phyloP scores from a whole-genome alignment of 2,113 vertebrate species.

The Morone saxatilis region DNA sequence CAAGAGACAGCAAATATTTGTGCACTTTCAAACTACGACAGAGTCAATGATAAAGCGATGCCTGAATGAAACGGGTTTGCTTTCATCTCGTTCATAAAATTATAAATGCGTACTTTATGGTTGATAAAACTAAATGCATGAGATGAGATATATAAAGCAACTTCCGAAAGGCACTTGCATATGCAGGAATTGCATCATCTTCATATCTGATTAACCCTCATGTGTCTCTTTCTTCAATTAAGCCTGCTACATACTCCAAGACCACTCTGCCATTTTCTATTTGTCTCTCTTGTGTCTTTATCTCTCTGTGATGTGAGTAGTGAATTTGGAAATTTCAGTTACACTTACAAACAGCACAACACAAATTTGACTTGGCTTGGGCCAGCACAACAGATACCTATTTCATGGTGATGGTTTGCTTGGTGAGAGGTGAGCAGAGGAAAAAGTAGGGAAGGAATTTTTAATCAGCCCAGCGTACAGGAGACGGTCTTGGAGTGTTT shows the following conservation, averaged over 20 bases:
- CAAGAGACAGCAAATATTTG: slow-evolving; percentile 74
- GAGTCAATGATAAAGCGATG: slow-evolving; percentile 54
- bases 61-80: slow-evolving; percentile 31
- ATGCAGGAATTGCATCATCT: slow-evolving; percentile 27
- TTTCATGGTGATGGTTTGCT: slow-evolving; percentile 37
- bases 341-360: slow-evolving; percentile 39
- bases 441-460: slow-evolving; percentile 61
- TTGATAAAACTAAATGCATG: slow-evolving; percentile 45
- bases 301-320: slow-evolving; percentile 2
- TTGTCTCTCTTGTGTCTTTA: slow-evolving; percentile 30
- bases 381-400: slow-evolving; percentile 7
- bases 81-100: slow-evolving; percentile 59
- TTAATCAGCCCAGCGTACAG: slow-evolving; percentile 47
- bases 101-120: slow-evolving; percentile 45
- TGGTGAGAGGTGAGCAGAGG: slow-evolving; percentile 58
- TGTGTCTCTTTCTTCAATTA: slow-evolving; percentile 31
- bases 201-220: slow-evolving; percentile 19
- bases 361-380: not conserved
- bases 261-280: slow-evolving; percentile 25
- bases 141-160: slow-evolving; percentile 28
- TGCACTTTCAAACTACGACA: slow-evolving; percentile 59
- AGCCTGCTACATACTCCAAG: slow-evolving; percentile 9
- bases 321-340: slow-evolving; percentile 23
- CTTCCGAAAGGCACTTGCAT: slow-evolving; percentile 9
- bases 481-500: slow-evolving; percentile 37